These are phyloP conservation scores for Drosophila kikkawai DNA, from an alignment of 1,140 invertebrate species.

Conservation along the genomic window DNA sequence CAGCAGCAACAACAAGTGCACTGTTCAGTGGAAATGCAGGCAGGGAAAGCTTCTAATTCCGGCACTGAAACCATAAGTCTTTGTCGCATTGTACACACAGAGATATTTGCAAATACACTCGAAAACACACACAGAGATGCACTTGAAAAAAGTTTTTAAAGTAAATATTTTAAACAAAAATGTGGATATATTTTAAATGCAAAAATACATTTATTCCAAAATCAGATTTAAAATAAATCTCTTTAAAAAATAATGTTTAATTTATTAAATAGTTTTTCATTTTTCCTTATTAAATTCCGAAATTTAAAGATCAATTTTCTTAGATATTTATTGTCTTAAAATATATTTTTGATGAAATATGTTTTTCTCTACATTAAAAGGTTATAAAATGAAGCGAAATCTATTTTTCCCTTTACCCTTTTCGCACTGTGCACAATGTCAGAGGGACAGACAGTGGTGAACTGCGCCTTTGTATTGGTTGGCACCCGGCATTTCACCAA, in stretches of 20 bases:
- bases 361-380: background rate
- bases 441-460: slow-evolving; percentile 18
- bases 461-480: slow-evolving; percentile 15
- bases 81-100: slow-evolving; percentile 77
- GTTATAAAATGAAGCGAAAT: too few species aligned
- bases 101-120: slow-evolving; percentile 27
- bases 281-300: too few species aligned
- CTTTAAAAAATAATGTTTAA: background rate
- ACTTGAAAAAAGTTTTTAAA: background rate
- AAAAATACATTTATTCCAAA: background rate
- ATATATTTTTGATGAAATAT: too few species aligned
- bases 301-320: too few species aligned
- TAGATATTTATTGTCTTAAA: rapidly evolving
- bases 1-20: slow-evolving; percentile 45
- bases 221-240: background rate
- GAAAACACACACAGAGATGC: slow-evolving; percentile 21
- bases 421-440: background rate
- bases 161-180: background rate
- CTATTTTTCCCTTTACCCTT: too few species aligned
- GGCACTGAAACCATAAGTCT: slow-evolving; percentile 83
- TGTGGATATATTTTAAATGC: background rate
- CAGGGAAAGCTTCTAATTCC: slow-evolving; percentile 83
- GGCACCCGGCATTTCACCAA: slow-evolving; percentile 45
- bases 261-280: background rate
- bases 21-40: slow-evolving; percentile 72